Percentiles rank a stretch among this genome's conserved stretches.
Conservation (phyloP, 1,140 invertebrate species). For the Ceratina japonica region DNA sequence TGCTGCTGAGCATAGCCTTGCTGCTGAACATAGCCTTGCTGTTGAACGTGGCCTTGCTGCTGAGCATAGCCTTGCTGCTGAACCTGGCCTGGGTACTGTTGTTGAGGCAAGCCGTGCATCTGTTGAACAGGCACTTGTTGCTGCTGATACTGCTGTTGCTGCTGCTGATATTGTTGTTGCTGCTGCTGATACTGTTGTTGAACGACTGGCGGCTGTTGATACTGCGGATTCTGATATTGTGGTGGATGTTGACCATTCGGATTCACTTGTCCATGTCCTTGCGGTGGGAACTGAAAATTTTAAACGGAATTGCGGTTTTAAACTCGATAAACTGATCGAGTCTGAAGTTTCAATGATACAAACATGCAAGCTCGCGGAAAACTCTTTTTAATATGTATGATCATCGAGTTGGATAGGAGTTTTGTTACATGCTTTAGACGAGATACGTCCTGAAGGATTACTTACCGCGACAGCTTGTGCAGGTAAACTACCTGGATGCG, state of each 20-base stretch:
- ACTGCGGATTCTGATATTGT: conserved; percentile 53
- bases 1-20: too few relatives aligned
- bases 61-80: too few relatives aligned
- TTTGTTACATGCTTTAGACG: not conserved
- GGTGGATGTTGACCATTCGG: not conserved
- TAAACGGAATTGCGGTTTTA: not conserved
- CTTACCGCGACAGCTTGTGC: conserved; percentile 58
- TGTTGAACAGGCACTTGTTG: conserved; percentile 54
- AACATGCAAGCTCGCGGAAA: not conserved
- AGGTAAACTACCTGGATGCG: conserved; percentile 56
- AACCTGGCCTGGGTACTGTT: too few relatives aligned
- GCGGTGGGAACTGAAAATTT: conserved; percentile 48
- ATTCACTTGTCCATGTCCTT: conserved; percentile 6
- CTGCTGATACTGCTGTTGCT: conserved; percentile 68
- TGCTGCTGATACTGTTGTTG: conserved; percentile 46
- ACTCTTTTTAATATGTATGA: not conserved
- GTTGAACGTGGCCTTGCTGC: too few relatives aligned
- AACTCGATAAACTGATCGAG: not conserved
- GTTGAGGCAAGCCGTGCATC: not conserved
- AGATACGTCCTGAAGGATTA: conserved; percentile 5
- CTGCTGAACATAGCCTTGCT: too few relatives aligned
- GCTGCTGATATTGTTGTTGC: conserved; percentile 66
- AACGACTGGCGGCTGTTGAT: conserved; percentile 35
- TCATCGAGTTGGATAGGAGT: not conserved
- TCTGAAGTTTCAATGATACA: too few relatives aligned